Conservation (phyloP, 2,888 invertebrate genomes). For the Pegoplata infirma region DNA sequence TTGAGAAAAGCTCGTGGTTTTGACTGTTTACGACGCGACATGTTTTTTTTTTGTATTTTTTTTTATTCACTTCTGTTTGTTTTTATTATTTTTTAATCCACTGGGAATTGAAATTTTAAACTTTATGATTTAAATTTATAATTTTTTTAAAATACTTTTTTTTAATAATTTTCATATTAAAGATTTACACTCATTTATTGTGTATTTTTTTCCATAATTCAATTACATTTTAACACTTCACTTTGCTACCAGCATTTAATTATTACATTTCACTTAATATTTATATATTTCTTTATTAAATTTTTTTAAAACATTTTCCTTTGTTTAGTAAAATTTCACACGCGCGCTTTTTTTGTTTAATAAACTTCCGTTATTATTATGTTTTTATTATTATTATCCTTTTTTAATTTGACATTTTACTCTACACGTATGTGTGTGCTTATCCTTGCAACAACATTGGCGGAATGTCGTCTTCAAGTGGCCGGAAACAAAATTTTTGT, state of each 20-base stretch:
- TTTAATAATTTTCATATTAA: slow-evolving; percentile 3
- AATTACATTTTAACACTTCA: background rate
- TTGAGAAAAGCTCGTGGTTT: slow-evolving; percentile 84
- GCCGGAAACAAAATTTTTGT: slow-evolving; percentile 66
- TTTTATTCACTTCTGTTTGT: slow-evolving; percentile 5
- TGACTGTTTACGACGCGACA: slow-evolving; percentile 86
- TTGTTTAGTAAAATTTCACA: slow-evolving; percentile 22
- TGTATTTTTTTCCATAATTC: background rate
- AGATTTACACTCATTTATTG: background rate
- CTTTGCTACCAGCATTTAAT: background rate
- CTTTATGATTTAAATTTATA: slow-evolving; percentile 6
- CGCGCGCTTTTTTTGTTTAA: slow-evolving; percentile 56
- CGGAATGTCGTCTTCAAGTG: slow-evolving; percentile 68
- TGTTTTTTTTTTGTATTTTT: slow-evolving; percentile 64
- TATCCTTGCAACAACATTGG: slow-evolving; percentile 76
- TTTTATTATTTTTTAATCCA: slow-evolving; percentile 39
- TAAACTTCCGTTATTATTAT: slow-evolving; percentile 29
- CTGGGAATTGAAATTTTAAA: slow-evolving; percentile 24
- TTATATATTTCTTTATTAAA: background rate
- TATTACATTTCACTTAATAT: background rate
- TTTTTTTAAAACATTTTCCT: slow-evolving; percentile 8
- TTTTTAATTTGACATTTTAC: slow-evolving; percentile 39
- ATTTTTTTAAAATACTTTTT: background rate
- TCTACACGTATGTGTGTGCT: slow-evolving; percentile 64
- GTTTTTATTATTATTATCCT: background rate